Percentiles rank a stretch among this genome's conserved stretches.
phyloP scores from a whole-genome alignment of 2,797 vertebrate species.

The Emydoidea blandingii region DNA sequence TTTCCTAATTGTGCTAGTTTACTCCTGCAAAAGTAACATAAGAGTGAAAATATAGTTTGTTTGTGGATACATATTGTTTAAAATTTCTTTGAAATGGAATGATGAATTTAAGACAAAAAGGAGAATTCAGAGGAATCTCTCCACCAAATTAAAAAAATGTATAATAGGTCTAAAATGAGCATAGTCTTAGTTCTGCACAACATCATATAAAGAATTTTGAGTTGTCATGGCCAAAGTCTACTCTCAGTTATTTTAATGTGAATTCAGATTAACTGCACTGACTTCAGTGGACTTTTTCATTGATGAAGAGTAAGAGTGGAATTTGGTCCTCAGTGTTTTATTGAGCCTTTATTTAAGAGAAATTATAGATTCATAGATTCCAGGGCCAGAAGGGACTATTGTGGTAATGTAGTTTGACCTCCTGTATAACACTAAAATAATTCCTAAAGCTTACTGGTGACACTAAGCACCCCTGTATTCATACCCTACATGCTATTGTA shows the following conservation, averaged over 20 bases:
- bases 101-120: background rate
- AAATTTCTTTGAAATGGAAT: background rate
- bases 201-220: background rate
- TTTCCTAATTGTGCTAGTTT: background rate
- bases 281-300: background rate
- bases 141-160: background rate
- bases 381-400: background rate
- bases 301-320: background rate
- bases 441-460: background rate
- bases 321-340: background rate
- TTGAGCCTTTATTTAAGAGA: background rate
- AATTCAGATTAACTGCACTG: background rate
- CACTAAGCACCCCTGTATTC: background rate
- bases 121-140: background rate
- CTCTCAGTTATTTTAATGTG: background rate
- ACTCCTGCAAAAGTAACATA: background rate
- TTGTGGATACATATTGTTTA: background rate
- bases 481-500: background rate
- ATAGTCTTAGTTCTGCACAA: background rate
- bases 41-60: background rate
- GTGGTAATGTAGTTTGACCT: background rate
- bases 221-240: conserved; percentile 2
- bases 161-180: background rate
- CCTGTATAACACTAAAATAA: background rate
- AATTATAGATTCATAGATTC: background rate